phyloP scores from a whole-genome alignment of 2,888 invertebrate species.

The Rotaria socialis region DNA sequence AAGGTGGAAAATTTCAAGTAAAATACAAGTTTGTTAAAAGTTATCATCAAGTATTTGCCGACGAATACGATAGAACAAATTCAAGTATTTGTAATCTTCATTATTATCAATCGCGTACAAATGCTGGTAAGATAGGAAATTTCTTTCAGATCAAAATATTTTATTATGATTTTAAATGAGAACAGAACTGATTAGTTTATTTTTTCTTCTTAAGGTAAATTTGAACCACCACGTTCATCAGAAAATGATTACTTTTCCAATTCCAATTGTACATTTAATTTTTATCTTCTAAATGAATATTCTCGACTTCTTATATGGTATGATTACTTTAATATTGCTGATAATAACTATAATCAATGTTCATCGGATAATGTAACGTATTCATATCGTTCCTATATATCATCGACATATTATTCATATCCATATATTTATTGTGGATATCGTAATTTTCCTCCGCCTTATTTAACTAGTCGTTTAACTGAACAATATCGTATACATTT shows the following conservation, averaged over 20 bases:
- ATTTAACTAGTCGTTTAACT: background rate
- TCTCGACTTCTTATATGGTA: constrained; percentile 9
- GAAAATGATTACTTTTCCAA: constrained; percentile 3
- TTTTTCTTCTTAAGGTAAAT: background rate
- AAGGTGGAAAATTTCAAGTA: constrained; percentile 9
- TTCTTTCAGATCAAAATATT: too few species aligned
- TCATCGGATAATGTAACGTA: constrained; percentile 7
- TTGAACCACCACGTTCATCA: constrained; percentile 20
- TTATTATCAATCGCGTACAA: background rate
- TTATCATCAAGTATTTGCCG: background rate
- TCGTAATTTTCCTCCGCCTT: background rate
- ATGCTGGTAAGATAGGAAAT: background rate
- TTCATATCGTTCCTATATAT: background rate
- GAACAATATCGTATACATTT: constrained; percentile 7
- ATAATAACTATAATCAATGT: background rate
- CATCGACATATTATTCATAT: background rate
- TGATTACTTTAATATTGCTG: constrained; percentile 23
- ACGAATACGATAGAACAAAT: background rate
- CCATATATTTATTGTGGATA: constrained; percentile 20
- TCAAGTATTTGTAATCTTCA: background rate
- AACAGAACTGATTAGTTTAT: too few species aligned
- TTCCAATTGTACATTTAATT: constrained; percentile 31
- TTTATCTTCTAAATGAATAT: background rate
- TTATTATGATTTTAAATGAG: too few species aligned
- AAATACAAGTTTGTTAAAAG: constrained; percentile 20